Base-by-base conservation (phyloP, 1,140 invertebrate genomes). In the Listronotus bonariensis region DNA sequence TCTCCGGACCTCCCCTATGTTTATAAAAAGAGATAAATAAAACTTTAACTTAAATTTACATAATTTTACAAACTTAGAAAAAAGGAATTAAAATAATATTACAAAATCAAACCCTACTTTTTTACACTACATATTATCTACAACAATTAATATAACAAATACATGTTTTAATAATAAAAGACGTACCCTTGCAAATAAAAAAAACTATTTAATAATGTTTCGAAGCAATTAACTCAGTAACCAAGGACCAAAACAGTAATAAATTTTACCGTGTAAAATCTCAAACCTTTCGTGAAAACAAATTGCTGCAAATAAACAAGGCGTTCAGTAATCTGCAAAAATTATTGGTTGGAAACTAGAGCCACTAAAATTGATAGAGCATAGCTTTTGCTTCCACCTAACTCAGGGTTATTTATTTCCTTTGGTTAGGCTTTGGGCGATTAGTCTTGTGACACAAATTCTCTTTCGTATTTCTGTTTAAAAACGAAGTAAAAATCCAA, bases 391-490 rank as follows among this genome's bases (percentile, higher is more conserved):
- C 52, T 53, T 64, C n/a, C 46, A 38, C 49, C 61, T 55, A 64
- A 56, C 52, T 64, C 41, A 42, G 41, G 45, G 61, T 64, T 64
- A 64, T 64, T 64, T 64, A 64, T 64, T 64, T 64, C 53, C 26
- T 36, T 53, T 64, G 61, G 61, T 55, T 55, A 56, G 36, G 52
- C 61, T 64, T 42, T 52, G 48, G 38, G 45, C 61, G 52, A 64
- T 64, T 64, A 55, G 52, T 64, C 61, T 64, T 34, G 61, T 64
- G 61, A 64, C 61, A 64, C 52, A 56, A 64, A 60, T 36, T 60
- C 57, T 57, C 55, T 34, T 34, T 10, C 40, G 34, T 55, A 51
- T n/a, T 31, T 31, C 15, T 6, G 11, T 17, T 18, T 18, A n/a
- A 51, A 1, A 51, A 51, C 11, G 17, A 8, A 51, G 20, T 18